A percentile compares a stretch with the other conserved stretches of the same genome.
These are phyloP conservation scores for Clavelina lepadiformis DNA, from an alignment of 23 tunicate species.

Conservation along the genomic window DNA sequence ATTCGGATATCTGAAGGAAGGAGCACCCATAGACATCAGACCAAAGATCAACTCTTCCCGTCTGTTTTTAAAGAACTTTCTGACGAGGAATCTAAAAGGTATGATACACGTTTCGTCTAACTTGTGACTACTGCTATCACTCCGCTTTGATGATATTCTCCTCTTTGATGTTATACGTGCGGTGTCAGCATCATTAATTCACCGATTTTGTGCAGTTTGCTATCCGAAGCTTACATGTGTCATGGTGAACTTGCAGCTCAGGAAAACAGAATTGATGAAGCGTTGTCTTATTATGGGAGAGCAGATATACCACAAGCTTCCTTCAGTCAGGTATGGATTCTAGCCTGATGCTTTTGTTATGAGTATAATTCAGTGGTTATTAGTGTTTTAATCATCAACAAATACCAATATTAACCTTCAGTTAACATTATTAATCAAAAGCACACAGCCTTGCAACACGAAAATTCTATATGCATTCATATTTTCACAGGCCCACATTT, in stretches of 20 bases:
- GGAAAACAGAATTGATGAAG: slow-evolving; percentile 48
- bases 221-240: slow-evolving; percentile 83
- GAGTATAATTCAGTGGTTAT: too few relatives aligned
- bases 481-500: slow-evolving; percentile 62
- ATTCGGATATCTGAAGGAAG: slow-evolving; percentile 5
- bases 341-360: too few relatives aligned
- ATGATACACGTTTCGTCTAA: not conserved
- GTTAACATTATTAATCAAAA: too few relatives aligned
- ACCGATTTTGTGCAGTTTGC: slow-evolving; percentile 56
- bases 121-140: not conserved
- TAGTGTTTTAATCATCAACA: too few relatives aligned
- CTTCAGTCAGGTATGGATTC: slow-evolving; percentile 62
- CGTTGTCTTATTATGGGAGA: slow-evolving; percentile 66
- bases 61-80: slow-evolving; percentile 34
- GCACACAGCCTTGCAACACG: too few relatives aligned
- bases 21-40: slow-evolving; percentile 6
- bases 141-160: not conserved
- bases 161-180: not conserved
- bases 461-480: not conserved
- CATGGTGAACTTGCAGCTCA: slow-evolving; percentile 76
- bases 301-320: slow-evolving; percentile 87
- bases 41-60: slow-evolving; percentile 56
- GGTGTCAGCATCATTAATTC: too few relatives aligned
- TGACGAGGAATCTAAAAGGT: slow-evolving; percentile 53
- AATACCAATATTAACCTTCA: too few relatives aligned